These are phyloP conservation scores for Lepidochitona cinerea DNA, from an alignment of 2,888 invertebrate genomes.

Conservation along the genomic window DNA sequence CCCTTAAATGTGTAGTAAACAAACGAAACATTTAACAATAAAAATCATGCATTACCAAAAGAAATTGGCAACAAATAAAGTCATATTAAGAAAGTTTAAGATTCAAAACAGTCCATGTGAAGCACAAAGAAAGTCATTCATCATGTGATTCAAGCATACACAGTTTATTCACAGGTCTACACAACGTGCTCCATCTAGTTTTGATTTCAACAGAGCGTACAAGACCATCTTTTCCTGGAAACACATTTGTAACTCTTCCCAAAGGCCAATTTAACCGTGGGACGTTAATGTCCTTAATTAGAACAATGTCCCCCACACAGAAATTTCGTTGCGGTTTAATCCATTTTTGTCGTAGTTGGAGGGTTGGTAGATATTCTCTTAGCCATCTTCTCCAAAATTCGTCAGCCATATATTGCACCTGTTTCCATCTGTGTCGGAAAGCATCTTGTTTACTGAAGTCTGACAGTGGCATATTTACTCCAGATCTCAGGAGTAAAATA, in stretches of 20 bases:
- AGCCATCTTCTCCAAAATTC: not conserved
- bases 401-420: not conserved
- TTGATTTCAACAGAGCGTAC: not conserved
- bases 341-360: not conserved
- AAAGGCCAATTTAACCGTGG: not conserved
- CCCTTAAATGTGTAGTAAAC: too few species aligned
- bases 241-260: not conserved
- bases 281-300: not conserved
- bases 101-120: too few species aligned
- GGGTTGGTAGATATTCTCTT: not conserved
- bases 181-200: not conserved
- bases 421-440: too few species aligned
- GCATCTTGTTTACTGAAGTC: too few species aligned
- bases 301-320: not conserved
- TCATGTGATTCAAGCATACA: not conserved
- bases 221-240: not conserved
- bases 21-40: too few species aligned
- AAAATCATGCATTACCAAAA: too few species aligned
- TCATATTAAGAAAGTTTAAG: too few species aligned
- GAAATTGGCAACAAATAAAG: too few species aligned
- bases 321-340: not conserved
- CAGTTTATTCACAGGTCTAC: not conserved
- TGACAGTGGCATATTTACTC: not conserved
- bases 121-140: too few species aligned
- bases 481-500: not conserved